Percentiles rank a stretch among this genome's conserved stretches.
Conservation (phyloP, 2,113 vertebrate genomes). For the Podarcis cretensis region DNA sequence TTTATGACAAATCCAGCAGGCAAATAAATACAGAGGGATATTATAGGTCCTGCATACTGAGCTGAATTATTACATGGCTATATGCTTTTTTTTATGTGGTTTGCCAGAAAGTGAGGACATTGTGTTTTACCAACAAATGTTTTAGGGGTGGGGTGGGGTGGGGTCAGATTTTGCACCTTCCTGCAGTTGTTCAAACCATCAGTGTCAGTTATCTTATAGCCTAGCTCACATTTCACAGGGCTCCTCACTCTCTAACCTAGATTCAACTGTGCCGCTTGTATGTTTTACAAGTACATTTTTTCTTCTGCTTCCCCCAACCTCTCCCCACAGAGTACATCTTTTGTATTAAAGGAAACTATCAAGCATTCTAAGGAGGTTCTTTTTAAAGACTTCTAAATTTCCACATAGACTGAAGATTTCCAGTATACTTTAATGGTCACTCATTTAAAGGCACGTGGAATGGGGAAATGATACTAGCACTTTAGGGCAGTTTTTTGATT, state of each 20-base stretch:
- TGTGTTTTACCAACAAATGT: slow-evolving; percentile 20
- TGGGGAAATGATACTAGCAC: not conserved
- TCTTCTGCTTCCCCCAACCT: not conserved
- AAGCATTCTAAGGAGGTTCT: not conserved
- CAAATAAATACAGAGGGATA: not conserved
- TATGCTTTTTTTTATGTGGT: not conserved
- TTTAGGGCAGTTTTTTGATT: not conserved
- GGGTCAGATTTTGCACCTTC: slow-evolving; percentile 46
- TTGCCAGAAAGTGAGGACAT: not conserved
- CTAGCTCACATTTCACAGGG: slow-evolving; percentile 62
- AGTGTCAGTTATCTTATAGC: slow-evolving; percentile 67
- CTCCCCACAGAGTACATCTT: not conserved
- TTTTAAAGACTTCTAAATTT: slow-evolving; percentile 15
- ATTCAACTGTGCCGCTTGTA: slow-evolving; percentile 41
- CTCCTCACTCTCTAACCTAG: slow-evolving; percentile 33
- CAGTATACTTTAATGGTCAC: not conserved
- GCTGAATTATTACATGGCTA: not conserved
- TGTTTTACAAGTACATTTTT: not conserved
- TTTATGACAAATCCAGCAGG: not conserved
- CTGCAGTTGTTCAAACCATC: slow-evolving; percentile 75
- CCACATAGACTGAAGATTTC: not conserved
- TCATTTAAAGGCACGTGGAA: not conserved
- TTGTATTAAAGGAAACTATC: not conserved
- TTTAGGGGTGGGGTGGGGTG: slow-evolving; percentile 36
- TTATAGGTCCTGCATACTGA: not conserved